Percentiles rank a stretch among this genome's conserved stretches.
Evolutionary conservation across 1,140 invertebrate genomes (phyloP).

Genomic region (Stegodyphus mimosarum): DNA sequence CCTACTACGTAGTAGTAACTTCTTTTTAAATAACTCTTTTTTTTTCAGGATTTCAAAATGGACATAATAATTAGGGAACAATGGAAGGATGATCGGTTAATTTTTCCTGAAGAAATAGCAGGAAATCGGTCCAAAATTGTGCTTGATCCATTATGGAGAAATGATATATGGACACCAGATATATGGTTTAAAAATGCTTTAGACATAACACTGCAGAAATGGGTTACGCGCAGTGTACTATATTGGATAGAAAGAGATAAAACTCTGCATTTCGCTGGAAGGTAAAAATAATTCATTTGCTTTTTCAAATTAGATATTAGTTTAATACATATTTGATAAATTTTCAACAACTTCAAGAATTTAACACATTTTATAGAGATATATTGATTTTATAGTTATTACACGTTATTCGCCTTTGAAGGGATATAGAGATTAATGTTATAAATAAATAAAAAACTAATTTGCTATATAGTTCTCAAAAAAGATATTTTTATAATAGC

Average conservation of each 20-base stretch:
- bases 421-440: too few species aligned
- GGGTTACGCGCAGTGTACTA: conserved; percentile 11
- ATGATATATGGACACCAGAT: conserved; percentile 61
- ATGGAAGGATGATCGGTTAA: conserved; percentile 57
- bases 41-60: conserved; percentile 52
- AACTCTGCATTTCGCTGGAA: conserved; percentile 27
- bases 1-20: too few species aligned
- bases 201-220: conserved; percentile 22
- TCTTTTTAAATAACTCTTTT: too few species aligned
- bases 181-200: conserved; percentile 63
- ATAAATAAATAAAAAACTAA: too few species aligned
- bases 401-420: too few species aligned
- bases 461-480: too few species aligned
- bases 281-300: neutral
- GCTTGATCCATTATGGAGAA: conserved; percentile 44
- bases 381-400: too few species aligned
- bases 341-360: too few species aligned
- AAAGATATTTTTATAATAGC: too few species aligned
- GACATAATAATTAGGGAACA: conserved; percentile 51
- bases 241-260: conserved; percentile 23
- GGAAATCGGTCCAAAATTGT: conserved; percentile 7
- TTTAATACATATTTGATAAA: too few species aligned
- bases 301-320: too few species aligned
- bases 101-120: neutral
- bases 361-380: too few species aligned